phyloP scores from a whole-genome alignment of 1,140 invertebrate species.

The Yoshiicerus persimilis region DNA sequence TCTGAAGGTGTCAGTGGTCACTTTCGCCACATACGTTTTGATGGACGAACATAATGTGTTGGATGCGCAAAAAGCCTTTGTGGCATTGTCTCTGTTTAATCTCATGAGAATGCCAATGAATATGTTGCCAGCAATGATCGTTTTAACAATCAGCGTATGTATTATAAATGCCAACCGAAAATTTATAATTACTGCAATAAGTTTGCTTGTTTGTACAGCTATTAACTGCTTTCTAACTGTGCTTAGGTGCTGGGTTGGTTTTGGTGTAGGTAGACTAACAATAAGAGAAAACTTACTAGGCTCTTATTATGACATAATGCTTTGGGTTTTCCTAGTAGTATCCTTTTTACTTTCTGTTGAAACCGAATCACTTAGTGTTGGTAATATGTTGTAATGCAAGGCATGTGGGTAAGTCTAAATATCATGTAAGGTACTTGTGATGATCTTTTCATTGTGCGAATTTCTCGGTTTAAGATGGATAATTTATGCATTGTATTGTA shows the following conservation, averaged over 20 bases:
- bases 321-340: not conserved
- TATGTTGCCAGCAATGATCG: constrained; percentile 46
- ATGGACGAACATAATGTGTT: constrained; percentile 57
- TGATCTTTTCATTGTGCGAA: not conserved
- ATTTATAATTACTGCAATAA: not conserved
- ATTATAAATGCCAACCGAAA: too few relatives aligned
- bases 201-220: not conserved
- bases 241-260: not conserved
- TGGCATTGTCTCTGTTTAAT: constrained; percentile 65
- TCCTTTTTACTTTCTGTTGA: not conserved
- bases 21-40: constrained; percentile 59
- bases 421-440: not conserved
- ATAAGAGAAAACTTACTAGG: not conserved
- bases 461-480: not conserved
- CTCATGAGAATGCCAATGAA: constrained; percentile 62
- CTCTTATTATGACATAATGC: not conserved
- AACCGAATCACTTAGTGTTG: not conserved
- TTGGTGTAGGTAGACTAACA: too few relatives aligned
- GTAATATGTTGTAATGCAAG: not conserved
- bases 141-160: not conserved
- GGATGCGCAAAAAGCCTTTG: constrained; percentile 63
- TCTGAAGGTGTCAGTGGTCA: constrained; percentile 55
- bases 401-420: not conserved
- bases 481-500: not conserved
- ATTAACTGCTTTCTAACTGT: not conserved